Evolutionary conservation across 2,797 vertebrate genomes (phyloP), one percentile per base, ranked within the genome.

Genomic region (Leuciscus waleckii): DNA sequence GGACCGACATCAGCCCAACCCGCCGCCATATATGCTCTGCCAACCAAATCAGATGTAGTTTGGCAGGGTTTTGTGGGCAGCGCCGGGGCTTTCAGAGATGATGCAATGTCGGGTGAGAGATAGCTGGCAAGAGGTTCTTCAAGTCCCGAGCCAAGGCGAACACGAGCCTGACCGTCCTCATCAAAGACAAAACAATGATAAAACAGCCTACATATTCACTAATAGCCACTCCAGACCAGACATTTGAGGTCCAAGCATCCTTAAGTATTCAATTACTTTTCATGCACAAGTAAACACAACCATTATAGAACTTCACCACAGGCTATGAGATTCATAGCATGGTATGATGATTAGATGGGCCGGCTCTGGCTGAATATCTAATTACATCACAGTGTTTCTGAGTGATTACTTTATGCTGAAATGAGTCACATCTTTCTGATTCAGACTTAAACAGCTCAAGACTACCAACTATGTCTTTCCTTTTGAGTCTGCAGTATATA

Each of bases 281-380:
- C 65, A 81, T 51, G 46, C 13, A 0, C 32, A 69, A 81, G 65
- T 81, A 79, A 71, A 83, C 76, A 87, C 87, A 90, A 87, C 82
- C 80, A 88, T 56, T 71, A 81, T 26, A 49, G 41, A 74, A 67
- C 87, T 73, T 65, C 65, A 68, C 58, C 81, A 56, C 88, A 92
- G n/a, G 37, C 67, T 88, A 85, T 83, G 68, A 87, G 73, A 83
- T 70, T 79, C 17, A 51, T 69, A 54, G 21, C 43, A 51, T 81
- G 79, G 29, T 69, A 32, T 37, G 21, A 81, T n/a, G 46, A 69
- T 69, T 81, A 68, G 79, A 68, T 81, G 65, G 46, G 43, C 29
- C 37, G 21, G 63, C 79, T 23, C 32, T 81, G 63, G 54, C 41
- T 68, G 32, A 69, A 81, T 69, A 69, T 69, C 79, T 69, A 68